phyloP scores from a whole-genome alignment of 2,113 vertebrate species.

The Boulengeromyrus knoepffleri region DNA sequence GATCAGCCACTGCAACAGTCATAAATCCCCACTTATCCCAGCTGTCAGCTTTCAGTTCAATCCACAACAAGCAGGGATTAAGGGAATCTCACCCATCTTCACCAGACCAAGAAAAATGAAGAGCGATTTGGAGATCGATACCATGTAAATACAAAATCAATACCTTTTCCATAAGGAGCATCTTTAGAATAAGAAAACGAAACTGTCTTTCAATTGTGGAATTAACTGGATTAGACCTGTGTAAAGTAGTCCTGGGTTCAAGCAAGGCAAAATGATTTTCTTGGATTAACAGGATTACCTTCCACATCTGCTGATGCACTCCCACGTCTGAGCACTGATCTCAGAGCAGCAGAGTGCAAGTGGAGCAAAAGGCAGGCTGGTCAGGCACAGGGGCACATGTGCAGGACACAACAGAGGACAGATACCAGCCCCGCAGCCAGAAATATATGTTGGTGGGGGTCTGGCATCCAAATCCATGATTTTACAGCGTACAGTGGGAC shows the following conservation, averaged over 20 bases:
- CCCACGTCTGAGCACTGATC: not conserved
- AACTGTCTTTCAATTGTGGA: not conserved
- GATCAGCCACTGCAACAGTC: not conserved
- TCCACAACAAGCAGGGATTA: not conserved
- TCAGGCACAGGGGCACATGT: not conserved
- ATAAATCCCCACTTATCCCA: not conserved
- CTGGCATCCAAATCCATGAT: not conserved
- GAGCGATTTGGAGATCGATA: not conserved
- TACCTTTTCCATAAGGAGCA: not conserved
- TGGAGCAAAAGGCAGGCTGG: not conserved
- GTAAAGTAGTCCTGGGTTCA: not conserved
- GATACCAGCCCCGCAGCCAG: not conserved
- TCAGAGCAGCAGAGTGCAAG: not conserved
- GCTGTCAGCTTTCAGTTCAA: not conserved
- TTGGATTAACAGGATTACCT: conserved; percentile 35
- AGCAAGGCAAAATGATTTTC: conserved; percentile 14
- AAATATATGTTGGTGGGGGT: not conserved
- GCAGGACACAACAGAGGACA: not conserved
- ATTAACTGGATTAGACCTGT: conserved; percentile 5
- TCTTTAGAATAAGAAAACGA: not conserved
- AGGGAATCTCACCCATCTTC: not conserved
- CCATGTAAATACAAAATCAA: not conserved
- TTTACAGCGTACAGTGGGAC: not conserved
- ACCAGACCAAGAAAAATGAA: not conserved
- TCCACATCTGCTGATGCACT: conserved; percentile 3